Percentiles rank a stretch among this genome's conserved stretches.
Conservation (phyloP, 1,140 invertebrate genomes). For the Nixonia krombeini region DNA sequence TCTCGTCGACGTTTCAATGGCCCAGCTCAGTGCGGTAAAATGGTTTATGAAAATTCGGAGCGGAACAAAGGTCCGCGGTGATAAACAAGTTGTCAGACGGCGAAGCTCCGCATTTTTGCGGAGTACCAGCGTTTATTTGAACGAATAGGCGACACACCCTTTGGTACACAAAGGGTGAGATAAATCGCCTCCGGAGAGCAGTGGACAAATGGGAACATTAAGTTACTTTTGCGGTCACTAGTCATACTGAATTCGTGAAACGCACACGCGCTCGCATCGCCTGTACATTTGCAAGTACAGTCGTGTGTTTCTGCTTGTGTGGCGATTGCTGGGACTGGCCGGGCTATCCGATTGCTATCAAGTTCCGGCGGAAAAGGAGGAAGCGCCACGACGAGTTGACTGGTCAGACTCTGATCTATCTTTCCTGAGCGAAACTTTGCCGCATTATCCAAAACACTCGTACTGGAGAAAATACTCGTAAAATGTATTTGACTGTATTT, state of each 20-base stretch:
- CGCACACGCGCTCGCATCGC: no score
- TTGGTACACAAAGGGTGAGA: slow-evolving; percentile 51
- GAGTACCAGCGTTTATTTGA: slow-evolving; percentile 41
- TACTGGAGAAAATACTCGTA: background rate
- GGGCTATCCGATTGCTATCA: slow-evolving; percentile 50
- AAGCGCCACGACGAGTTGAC: slow-evolving; percentile 40
- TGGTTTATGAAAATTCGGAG: no score
- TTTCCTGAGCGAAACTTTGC: slow-evolving; percentile 4
- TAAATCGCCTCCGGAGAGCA: slow-evolving; percentile 53
- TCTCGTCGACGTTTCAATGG: no score
- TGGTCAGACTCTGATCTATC: slow-evolving; percentile 44
- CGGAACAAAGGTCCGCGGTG: no score
- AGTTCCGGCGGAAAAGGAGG: slow-evolving; percentile 52
- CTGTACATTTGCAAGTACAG: background rate
- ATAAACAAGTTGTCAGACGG: slow-evolving; percentile 4
- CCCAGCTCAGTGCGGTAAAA: no score
- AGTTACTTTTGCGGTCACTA: slow-evolving; percentile 49
- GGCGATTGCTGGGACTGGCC: slow-evolving; percentile 28
- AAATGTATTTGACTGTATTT: no score
- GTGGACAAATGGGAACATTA: slow-evolving; percentile 57
- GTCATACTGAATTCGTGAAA: slow-evolving; percentile 25
- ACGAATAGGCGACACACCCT: slow-evolving; percentile 37
- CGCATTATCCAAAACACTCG: background rate
- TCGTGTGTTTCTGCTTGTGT: slow-evolving; percentile 36
- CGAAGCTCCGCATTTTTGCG: slow-evolving; percentile 6